phyloP scores from a whole-genome alignment of 2,113 vertebrate genomes.

The Equus quagga region DNA sequence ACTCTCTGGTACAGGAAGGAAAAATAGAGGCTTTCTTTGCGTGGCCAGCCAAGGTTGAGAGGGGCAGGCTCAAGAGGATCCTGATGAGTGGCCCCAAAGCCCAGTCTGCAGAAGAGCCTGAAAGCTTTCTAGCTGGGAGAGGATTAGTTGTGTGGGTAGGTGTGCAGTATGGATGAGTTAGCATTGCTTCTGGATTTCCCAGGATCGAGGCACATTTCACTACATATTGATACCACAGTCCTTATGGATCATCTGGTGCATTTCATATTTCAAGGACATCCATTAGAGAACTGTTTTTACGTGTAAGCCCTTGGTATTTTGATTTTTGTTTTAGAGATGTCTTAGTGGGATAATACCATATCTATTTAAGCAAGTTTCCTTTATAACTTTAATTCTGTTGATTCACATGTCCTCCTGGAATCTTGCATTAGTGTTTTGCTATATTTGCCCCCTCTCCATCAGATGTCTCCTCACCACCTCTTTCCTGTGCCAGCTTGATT shows the following conservation, averaged over 20 bases:
- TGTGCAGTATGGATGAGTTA: neutral
- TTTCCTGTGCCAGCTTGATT: neutral
- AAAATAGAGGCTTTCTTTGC: neutral
- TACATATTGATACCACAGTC: neutral
- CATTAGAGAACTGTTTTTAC: neutral
- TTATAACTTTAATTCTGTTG: neutral
- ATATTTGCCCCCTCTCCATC: neutral
- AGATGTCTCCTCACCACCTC: neutral
- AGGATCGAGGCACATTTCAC: neutral
- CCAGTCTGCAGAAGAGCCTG: neutral
- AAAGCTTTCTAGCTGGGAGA: neutral
- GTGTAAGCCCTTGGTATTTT: neutral
- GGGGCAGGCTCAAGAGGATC: neutral
- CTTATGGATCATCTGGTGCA: neutral
- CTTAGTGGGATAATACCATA: neutral
- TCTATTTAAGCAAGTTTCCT: neutral
- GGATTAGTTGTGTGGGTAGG: neutral
- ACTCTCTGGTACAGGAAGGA: neutral
- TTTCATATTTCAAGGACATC: neutral
- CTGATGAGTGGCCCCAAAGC: neutral
- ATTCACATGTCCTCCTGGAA: neutral
- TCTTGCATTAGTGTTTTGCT: neutral
- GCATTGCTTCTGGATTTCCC: neutral
- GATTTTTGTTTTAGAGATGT: neutral
- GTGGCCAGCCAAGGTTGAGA: neutral